Conservation (phyloP, 2,888 invertebrate species). For the Nesidiocoris tenuis region DNA sequence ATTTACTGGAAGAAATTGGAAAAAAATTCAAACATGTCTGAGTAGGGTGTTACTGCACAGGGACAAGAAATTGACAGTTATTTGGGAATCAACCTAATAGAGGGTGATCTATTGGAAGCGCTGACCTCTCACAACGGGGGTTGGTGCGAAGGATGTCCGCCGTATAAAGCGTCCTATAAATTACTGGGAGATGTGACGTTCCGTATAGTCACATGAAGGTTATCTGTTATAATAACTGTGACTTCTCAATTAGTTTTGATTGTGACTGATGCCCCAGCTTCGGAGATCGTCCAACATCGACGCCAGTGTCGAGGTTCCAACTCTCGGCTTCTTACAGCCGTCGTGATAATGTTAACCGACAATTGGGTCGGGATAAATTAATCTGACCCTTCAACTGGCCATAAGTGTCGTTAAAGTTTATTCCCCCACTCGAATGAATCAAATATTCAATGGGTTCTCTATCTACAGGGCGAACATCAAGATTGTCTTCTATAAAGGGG, state of each 20-base stretch:
- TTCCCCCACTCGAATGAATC: constrained; percentile 28
- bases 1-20: too few species aligned
- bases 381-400: constrained; percentile 31
- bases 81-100: too few species aligned
- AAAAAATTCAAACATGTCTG: too few species aligned
- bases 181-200: constrained; percentile 22
- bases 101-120: neutral
- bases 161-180: constrained; percentile 16
- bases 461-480: too few species aligned
- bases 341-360: constrained; percentile 10
- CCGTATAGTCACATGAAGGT: constrained; percentile 14
- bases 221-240: constrained; percentile 41
- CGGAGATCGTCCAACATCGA: neutral
- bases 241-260: constrained; percentile 38
- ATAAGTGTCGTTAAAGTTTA: constrained; percentile 31
- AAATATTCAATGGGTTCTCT: too few species aligned
- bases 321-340: constrained; percentile 13
- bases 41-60: too few species aligned
- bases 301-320: neutral
- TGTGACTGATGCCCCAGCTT: constrained; percentile 25
- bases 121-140: neutral
- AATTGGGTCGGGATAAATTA: constrained; percentile 29
- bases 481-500: too few species aligned
- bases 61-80: too few species aligned
- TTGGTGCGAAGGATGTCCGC: neutral